A percentile compares a stretch with the other conserved stretches of the same genome.
Conservation (phyloP, 2,797 vertebrate genomes). For the Onychomys arenicola region DNA sequence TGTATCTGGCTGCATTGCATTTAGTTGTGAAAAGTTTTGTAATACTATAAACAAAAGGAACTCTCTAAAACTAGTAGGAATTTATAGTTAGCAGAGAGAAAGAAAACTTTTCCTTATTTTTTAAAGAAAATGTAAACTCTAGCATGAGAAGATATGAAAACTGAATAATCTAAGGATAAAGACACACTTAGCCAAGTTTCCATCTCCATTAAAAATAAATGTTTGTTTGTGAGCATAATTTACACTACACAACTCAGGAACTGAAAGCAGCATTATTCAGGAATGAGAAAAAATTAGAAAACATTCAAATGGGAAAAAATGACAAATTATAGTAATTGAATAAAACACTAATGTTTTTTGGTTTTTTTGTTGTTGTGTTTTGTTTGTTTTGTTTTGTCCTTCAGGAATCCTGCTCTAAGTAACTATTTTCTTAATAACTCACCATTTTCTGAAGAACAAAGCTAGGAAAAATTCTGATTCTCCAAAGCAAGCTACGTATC, state of each 20-base stretch:
- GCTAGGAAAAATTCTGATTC: background rate
- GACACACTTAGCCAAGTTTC: background rate
- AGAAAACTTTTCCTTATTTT: background rate
- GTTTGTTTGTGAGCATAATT: conserved; percentile 10
- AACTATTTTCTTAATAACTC: conserved; percentile 34
- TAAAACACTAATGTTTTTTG: background rate
- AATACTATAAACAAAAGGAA: conserved; percentile 31
- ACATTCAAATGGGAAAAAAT: conserved; percentile 40
- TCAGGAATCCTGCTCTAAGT: background rate
- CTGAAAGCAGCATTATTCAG: conserved; percentile 47
- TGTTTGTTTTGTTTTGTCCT: background rate
- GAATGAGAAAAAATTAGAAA: conserved; percentile 38
- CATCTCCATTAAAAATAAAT: background rate
- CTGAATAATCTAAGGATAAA: conserved; percentile 42
- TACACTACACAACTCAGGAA: conserved; percentile 8
- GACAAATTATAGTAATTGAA: conserved; percentile 20
- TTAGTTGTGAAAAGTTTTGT: background rate
- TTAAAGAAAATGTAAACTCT: conserved; percentile 5
- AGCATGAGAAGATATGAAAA: conserved; percentile 3
- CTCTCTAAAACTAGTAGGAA: background rate
- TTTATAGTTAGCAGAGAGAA: background rate
- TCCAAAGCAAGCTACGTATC: background rate
- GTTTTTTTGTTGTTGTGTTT: no score
- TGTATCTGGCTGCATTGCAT: background rate
- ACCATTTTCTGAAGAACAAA: conserved; percentile 16